Evolutionary conservation across 2,888 invertebrate species (phyloP).

Genomic region (Corbicula japonica): DNA sequence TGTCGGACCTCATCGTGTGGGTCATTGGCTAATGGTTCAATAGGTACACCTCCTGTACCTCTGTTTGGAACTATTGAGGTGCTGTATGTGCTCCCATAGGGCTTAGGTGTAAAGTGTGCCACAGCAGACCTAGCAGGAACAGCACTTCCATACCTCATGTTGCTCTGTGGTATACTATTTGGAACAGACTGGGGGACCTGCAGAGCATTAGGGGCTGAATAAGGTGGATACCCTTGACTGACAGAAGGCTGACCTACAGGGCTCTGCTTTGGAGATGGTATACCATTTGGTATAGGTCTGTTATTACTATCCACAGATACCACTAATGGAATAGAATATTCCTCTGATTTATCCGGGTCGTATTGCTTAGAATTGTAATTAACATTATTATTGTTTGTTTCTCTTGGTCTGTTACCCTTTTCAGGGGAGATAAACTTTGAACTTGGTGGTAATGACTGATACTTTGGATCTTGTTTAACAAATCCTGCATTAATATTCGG

Average conservation of each 20-base stretch:
- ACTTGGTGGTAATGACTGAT: constrained; percentile 96
- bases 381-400: constrained; percentile 68
- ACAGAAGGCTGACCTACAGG: constrained; percentile 34
- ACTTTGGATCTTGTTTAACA: constrained; percentile 95
- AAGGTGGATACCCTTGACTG: constrained; percentile 30
- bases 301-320: constrained; percentile 65
- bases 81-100: constrained; percentile 81
- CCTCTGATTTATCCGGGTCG: constrained; percentile 62
- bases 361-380: constrained; percentile 46
- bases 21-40: constrained; percentile 72
- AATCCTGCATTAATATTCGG: constrained; percentile 87
- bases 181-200: constrained; percentile 21
- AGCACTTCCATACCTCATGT: constrained; percentile 44
- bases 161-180: constrained; percentile 23
- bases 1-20: constrained; percentile 80
- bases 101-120: constrained; percentile 79
- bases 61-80: constrained; percentile 70
- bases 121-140: constrained; percentile 66
- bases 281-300: constrained; percentile 61
- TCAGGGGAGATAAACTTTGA: constrained; percentile 90
- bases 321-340: constrained; percentile 66
- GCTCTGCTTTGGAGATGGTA: constrained; percentile 63
- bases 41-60: constrained; percentile 47
- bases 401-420: constrained; percentile 59
- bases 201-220: constrained; percentile 7